Percentiles rank a stretch among this genome's conserved stretches.
phyloP scores from a whole-genome alignment of 2,797 vertebrate genomes.

The Syncerus caffer region DNA sequence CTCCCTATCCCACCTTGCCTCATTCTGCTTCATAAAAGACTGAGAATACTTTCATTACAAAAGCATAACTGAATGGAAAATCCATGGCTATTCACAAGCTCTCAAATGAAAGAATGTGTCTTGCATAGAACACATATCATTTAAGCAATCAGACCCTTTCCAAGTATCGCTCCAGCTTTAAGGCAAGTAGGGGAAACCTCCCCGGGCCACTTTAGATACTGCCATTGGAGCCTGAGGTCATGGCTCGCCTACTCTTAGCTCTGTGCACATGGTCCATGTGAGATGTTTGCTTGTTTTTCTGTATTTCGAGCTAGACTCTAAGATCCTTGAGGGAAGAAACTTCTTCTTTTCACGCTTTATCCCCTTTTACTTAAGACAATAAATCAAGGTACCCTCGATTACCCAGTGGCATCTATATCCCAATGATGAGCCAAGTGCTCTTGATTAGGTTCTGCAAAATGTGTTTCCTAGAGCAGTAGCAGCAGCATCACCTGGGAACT shows the following conservation, averaged over 20 bases:
- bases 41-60: neutral
- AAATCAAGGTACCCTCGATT: neutral
- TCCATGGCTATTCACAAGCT: neutral
- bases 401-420: neutral
- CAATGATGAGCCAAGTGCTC: neutral
- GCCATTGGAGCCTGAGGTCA: neutral
- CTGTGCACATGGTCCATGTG: neutral
- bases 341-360: neutral
- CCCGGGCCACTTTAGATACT: fast-evolving
- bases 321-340: neutral
- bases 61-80: neutral
- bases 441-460: neutral
- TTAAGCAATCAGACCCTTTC: neutral
- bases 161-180: neutral
- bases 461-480: neutral
- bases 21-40: neutral
- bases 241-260: neutral
- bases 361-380: neutral
- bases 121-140: neutral
- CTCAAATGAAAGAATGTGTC: neutral
- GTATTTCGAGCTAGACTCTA: neutral
- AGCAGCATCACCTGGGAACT: neutral
- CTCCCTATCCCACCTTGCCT: no score
- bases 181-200: neutral
- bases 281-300: neutral